These are phyloP conservation scores for Sarcophaga rosellei DNA, from an alignment of 2,888 invertebrate genomes.

Conservation along the genomic window DNA sequence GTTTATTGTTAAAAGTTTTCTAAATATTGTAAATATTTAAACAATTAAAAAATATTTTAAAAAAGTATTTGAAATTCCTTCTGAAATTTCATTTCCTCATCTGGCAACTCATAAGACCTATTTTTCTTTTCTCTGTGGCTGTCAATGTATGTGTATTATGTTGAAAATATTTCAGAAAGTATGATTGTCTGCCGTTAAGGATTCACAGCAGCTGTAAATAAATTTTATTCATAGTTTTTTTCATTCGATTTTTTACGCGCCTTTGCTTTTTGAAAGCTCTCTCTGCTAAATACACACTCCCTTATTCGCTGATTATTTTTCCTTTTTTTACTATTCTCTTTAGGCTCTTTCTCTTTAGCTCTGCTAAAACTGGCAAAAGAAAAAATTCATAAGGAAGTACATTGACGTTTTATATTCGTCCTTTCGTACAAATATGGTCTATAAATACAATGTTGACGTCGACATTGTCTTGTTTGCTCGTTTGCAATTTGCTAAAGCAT, in stretches of 20 bases:
- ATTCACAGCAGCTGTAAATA: conserved; percentile 59
- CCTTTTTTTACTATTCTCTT: conserved; percentile 8
- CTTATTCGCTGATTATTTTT: background rate
- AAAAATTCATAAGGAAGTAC: conserved; percentile 30
- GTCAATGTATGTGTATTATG: conserved; percentile 23
- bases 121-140: background rate
- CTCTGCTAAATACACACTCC: conserved; percentile 34
- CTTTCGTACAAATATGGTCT: background rate
- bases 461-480: background rate
- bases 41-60: no score
- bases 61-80: background rate
- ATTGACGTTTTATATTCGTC: conserved; percentile 42
- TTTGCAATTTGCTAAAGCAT: background rate
- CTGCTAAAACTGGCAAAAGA: conserved; percentile 1
- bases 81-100: background rate
- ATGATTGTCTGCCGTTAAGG: conserved; percentile 31
- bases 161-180: conserved; percentile 16
- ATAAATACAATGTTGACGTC: conserved; percentile 23
- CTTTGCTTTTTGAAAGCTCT: conserved; percentile 60
- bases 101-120: background rate
- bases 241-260: conserved; percentile 51
- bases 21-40: no score
- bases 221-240: conserved; percentile 53
- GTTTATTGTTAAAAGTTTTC: no score
- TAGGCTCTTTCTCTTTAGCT: background rate